Conservation (phyloP, 2,113 vertebrate species). For the Alligator sinensis region DNA sequence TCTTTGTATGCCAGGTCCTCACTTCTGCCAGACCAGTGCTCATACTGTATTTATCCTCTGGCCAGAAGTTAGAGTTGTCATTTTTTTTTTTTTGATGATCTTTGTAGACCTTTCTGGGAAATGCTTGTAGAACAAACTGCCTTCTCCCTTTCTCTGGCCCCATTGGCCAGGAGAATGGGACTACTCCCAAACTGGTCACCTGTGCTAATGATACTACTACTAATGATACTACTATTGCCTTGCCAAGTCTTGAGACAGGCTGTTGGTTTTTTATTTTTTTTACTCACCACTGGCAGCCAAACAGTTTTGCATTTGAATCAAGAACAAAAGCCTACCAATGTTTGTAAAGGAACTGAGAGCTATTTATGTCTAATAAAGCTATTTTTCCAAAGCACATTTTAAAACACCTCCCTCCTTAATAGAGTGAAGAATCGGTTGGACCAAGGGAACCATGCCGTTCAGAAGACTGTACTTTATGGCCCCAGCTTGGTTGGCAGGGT, state of each 20-base stretch:
- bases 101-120: not conserved
- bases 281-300: not conserved
- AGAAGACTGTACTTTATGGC: not conserved
- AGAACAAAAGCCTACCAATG: not conserved
- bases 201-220: too few relatives aligned
- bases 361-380: not conserved
- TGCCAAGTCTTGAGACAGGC: not conserved
- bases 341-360: not conserved
- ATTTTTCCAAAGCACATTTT: not conserved
- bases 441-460: too few relatives aligned
- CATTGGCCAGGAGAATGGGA: too few relatives aligned
- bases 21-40: not conserved
- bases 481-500: too few relatives aligned
- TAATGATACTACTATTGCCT: not conserved
- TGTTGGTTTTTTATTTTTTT: not conserved
- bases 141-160: not conserved
- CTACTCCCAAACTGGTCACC: too few relatives aligned
- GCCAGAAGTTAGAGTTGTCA: accelerated
- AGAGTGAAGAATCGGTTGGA: not conserved
- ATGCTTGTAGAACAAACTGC: accelerated
- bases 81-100: not conserved
- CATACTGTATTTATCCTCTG: accelerated
- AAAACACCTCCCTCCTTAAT: not conserved
- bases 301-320: not conserved
- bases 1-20: accelerated